A percentile compares a stretch with the other conserved stretches of the same genome.
These are phyloP conservation scores for Plectropomus leopardus DNA, from an alignment of 2,113 vertebrate species.

Conservation along the genomic window DNA sequence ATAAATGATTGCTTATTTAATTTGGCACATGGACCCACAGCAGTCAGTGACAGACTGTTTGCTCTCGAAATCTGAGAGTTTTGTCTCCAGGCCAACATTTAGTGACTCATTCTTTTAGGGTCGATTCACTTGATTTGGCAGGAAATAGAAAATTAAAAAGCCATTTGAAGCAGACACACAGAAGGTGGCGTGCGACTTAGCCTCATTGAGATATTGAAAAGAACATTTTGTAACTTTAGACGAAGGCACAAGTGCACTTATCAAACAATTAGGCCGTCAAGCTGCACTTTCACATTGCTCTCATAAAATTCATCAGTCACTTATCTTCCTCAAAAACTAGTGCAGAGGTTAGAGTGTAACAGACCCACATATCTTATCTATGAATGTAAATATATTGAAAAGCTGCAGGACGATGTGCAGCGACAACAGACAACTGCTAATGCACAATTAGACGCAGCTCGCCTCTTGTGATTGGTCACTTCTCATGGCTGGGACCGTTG, in stretches of 20 bases:
- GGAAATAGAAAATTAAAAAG: background rate
- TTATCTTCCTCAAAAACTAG: background rate
- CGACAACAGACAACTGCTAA: background rate
- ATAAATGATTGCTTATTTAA: conserved; percentile 12
- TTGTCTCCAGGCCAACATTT: conserved; percentile 6
- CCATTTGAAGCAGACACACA: background rate
- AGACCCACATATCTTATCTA: conserved; percentile 22
- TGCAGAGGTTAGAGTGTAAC: background rate
- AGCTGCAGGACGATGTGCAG: background rate
- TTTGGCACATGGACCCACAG: conserved; percentile 9
- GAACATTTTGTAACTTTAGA: background rate
- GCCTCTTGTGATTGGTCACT: conserved; percentile 8
- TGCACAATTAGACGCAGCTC: background rate
- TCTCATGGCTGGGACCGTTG: conserved; percentile 43
- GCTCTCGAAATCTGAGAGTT: background rate
- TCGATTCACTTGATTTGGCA: conserved; percentile 1
- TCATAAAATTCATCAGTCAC: background rate
- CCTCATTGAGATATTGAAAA: background rate
- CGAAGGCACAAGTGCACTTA: background rate
- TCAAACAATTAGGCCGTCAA: background rate
- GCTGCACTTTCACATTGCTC: background rate
- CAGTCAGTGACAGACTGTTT: conserved; percentile 17
- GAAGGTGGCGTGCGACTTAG: background rate
- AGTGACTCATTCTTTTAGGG: background rate
- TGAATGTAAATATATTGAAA: conserved; percentile 27